A percentile compares a stretch with the other conserved stretches of the same genome.
Conservation (phyloP, 2,888 invertebrate genomes). For the Leucania comma region DNA sequence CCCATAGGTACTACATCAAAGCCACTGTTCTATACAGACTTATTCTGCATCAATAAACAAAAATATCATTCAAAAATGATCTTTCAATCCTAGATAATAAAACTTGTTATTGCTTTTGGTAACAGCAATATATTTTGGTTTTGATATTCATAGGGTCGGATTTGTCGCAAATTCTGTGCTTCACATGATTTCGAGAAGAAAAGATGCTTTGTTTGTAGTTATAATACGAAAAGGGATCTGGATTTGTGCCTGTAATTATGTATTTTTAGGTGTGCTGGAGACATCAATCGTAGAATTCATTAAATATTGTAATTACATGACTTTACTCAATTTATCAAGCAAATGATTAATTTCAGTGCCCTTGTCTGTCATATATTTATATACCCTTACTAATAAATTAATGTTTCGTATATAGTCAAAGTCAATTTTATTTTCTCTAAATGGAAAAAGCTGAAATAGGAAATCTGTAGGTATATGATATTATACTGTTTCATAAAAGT, state of each 20-base stretch:
- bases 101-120: slow-evolving; percentile 25
- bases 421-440: not conserved
- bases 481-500: no score
- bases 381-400: not conserved
- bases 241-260: not conserved
- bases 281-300: not conserved
- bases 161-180: slow-evolving; percentile 53
- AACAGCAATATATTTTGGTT: slow-evolving; percentile 17
- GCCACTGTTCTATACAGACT: slow-evolving; percentile 63
- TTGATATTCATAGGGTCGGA: slow-evolving; percentile 41
- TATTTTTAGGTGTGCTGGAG: not conserved
- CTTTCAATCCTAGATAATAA: slow-evolving; percentile 29
- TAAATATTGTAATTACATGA: not conserved
- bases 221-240: slow-evolving; percentile 8
- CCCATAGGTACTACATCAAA: slow-evolving; percentile 78
- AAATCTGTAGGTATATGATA: not conserved
- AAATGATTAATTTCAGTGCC: not conserved
- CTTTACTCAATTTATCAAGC: not conserved
- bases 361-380: not conserved
- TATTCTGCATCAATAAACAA: slow-evolving; percentile 44
- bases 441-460: not conserved
- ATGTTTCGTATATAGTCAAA: not conserved
- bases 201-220: slow-evolving; percentile 45
- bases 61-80: slow-evolving; percentile 48
- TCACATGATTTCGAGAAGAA: slow-evolving; percentile 48